Evolutionary conservation across 64 coral and sea anemone genomes (phyloP).

Genomic region (Pocillopora verrucosa): DNA sequence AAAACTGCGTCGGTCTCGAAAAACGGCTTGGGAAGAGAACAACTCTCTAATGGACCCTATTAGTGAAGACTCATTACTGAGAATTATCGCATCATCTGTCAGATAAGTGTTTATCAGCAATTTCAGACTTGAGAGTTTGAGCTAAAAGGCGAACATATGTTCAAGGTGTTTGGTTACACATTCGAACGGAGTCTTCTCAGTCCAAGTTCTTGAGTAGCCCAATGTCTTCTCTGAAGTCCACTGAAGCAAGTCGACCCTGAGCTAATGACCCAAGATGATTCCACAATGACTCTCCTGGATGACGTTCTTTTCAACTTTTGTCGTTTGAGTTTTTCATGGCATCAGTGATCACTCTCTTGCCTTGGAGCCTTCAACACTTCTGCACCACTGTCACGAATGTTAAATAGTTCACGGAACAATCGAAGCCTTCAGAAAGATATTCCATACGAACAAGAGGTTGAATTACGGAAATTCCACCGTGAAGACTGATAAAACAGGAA

Average conservation of each 20-base stretch:
- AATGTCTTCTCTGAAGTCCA: neutral
- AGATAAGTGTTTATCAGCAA: slow-evolving; percentile 43
- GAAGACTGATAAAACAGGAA: slow-evolving; percentile 1
- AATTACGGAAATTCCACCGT: slow-evolving; percentile 37
- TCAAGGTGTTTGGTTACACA: slow-evolving; percentile 40
- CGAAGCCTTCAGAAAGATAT: slow-evolving; percentile 7
- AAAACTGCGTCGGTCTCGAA: neutral
- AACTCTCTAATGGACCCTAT: neutral
- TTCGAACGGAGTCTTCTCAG: neutral
- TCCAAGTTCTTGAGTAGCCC: neutral
- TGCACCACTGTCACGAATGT: neutral
- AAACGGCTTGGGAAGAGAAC: slow-evolving; percentile 2
- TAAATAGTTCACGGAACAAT: neutral
- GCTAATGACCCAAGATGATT: neutral
- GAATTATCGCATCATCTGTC: slow-evolving; percentile 13
- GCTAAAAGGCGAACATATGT: neutral
- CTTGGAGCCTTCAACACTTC: neutral
- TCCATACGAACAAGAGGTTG: neutral
- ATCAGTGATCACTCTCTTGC: neutral
- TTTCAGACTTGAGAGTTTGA: slow-evolving; percentile 21
- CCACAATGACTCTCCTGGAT: neutral
- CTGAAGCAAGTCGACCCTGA: neutral
- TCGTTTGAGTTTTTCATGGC: neutral
- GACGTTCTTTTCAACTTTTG: neutral
- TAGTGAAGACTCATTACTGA: slow-evolving; percentile 9